phyloP scores from a whole-genome alignment of 2,888 invertebrate species.

The Erebia ligea region DNA sequence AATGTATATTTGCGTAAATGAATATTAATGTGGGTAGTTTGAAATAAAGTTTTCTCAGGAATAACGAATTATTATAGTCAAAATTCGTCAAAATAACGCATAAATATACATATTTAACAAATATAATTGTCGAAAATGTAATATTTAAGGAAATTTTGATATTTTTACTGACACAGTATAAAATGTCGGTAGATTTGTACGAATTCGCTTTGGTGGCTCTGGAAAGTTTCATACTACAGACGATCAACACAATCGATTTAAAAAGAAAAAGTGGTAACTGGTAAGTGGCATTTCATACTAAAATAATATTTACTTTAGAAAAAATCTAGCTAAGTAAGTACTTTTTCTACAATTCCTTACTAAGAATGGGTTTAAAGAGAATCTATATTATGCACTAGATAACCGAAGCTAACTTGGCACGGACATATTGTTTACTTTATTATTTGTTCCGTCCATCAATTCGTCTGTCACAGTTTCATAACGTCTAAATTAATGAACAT shows the following conservation, averaged over 20 bases:
- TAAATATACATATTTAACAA: background rate
- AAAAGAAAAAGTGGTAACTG: constrained; percentile 9
- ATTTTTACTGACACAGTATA: background rate
- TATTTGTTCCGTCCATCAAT: no score
- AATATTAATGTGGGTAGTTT: background rate
- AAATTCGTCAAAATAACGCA: background rate
- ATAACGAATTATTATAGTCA: background rate
- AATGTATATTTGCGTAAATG: no score
- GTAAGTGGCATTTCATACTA: background rate
- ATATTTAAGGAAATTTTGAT: background rate
- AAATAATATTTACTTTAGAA: no score
- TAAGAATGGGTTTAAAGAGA: no score
- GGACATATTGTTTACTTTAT: no score
- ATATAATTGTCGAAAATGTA: background rate
- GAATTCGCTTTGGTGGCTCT: background rate
- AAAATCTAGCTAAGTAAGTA: no score
- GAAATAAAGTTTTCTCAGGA: background rate
- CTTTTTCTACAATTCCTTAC: no score
- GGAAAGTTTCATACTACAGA: background rate
- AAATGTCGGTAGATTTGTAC: constrained; percentile 4
- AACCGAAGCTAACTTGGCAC: no score
- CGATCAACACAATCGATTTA: constrained; percentile 16
- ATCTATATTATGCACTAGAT: no score
- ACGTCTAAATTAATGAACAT: no score
- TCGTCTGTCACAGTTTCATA: no score